phyloP scores from a whole-genome alignment of 1,140 invertebrate genomes.

The Ceratosolen solmsi region DNA sequence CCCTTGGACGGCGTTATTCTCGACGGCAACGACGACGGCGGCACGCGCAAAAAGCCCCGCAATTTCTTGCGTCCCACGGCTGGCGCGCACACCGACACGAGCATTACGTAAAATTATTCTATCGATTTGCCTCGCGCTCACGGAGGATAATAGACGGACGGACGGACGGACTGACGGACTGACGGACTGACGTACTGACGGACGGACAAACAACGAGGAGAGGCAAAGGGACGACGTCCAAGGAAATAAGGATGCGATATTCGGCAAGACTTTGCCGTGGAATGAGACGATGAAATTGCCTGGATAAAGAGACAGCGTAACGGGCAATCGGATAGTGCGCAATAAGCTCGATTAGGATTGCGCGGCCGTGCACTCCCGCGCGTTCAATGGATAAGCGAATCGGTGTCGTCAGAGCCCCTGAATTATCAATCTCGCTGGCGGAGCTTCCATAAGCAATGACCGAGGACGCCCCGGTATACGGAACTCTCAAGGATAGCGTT shows the following conservation, averaged over 20 bases:
- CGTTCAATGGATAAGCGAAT: too few relatives aligned
- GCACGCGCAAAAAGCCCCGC: neutral
- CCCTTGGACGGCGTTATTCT: neutral
- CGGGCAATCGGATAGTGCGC: slow-evolving; percentile 18
- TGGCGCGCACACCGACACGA: neutral
- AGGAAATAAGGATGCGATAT: neutral
- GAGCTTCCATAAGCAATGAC: neutral
- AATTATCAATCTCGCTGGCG: neutral
- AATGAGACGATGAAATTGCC: neutral
- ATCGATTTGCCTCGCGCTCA: slow-evolving; percentile 28
- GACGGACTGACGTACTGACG: too few relatives aligned
- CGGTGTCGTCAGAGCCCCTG: too few relatives aligned
- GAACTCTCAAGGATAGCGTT: too few relatives aligned
- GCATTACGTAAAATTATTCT: slow-evolving; percentile 45
- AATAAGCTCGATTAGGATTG: slow-evolving; percentile 42
- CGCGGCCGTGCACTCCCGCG: neutral
- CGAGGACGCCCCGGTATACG: neutral
- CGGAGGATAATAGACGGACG: too few relatives aligned
- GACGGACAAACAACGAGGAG: too few relatives aligned
- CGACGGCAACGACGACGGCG: too few relatives aligned
- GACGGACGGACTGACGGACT: too few relatives aligned
- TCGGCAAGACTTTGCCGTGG: neutral
- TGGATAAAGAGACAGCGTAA: neutral
- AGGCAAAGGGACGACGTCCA: neutral
- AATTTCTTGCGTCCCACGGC: neutral